Conservation (phyloP, 2,888 invertebrate genomes). For the Tineola bisselliella region DNA sequence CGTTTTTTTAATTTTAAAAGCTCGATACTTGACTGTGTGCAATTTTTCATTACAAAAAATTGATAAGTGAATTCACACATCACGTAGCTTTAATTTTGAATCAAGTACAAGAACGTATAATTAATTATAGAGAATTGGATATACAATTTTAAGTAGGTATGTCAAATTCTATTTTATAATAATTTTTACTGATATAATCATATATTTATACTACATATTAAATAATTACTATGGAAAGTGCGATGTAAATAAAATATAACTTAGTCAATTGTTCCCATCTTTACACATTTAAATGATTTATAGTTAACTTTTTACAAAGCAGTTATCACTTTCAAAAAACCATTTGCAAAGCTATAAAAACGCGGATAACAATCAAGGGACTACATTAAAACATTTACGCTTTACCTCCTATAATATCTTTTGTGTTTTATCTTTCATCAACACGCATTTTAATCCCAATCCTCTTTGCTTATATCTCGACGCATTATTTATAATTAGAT, state of each 20-base stretch:
- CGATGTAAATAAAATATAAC: neutral
- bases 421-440: slow-evolving; percentile 45
- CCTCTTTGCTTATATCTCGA: slow-evolving; percentile 25
- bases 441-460: slow-evolving; percentile 28
- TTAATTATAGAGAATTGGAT: neutral
- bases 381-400: slow-evolving; percentile 50
- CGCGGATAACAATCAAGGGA: slow-evolving; percentile 46
- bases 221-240: neutral
- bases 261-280: neutral
- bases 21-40: slow-evolving; percentile 14
- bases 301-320: slow-evolving; percentile 32
- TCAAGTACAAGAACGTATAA: neutral
- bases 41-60: neutral
- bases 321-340: slow-evolving; percentile 53
- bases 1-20: slow-evolving; percentile 41
- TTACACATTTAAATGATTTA: slow-evolving; percentile 27
- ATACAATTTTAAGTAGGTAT: neutral
- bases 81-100: neutral
- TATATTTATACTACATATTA: neutral
- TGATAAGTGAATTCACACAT: neutral
- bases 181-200: neutral
- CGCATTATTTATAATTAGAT: slow-evolving; percentile 22
- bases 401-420: slow-evolving; percentile 49
- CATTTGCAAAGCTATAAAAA: slow-evolving; percentile 57
- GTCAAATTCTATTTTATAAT: neutral